A percentile compares a stretch with the other conserved stretches of the same genome.
These are phyloP conservation scores for Ctenicera cuprea DNA, from an alignment of 2,888 invertebrate species.

Conservation along the genomic window DNA sequence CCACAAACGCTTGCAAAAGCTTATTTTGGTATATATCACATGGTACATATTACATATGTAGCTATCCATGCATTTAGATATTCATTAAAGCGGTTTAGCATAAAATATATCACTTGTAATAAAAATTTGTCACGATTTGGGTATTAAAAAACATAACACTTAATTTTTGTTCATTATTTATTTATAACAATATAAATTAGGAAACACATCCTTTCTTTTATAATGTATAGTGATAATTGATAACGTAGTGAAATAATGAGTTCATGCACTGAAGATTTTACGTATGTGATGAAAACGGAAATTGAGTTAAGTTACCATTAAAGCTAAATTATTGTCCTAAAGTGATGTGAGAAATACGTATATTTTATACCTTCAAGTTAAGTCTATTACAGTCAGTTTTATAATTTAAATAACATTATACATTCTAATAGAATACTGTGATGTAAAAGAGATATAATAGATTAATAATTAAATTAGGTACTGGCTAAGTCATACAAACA, in stretches of 20 bases:
- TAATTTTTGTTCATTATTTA: constrained; percentile 40
- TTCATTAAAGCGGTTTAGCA: too few species aligned
- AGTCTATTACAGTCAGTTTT: constrained; percentile 56
- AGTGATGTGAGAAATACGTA: constrained; percentile 39
- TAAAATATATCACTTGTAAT: too few species aligned
- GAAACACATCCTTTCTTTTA: constrained; percentile 56
- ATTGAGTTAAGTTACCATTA: constrained; percentile 27
- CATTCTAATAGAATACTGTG: constrained; percentile 66
- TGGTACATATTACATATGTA: too few species aligned
- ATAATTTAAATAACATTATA: constrained; percentile 58
- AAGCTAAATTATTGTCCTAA: constrained; percentile 40
- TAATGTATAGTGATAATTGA: constrained; percentile 49
- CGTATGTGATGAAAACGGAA: constrained; percentile 40
- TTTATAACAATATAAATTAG: constrained; percentile 59
- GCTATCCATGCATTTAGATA: too few species aligned
- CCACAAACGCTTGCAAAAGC: too few species aligned
- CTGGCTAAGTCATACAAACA: constrained; percentile 66
- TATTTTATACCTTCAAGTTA: constrained; percentile 29
- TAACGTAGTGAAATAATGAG: constrained; percentile 46
- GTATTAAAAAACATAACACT: neutral
- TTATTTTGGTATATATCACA: too few species aligned
- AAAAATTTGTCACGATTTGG: too few species aligned
- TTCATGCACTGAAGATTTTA: constrained; percentile 34
- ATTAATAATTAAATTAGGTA: constrained; percentile 66
- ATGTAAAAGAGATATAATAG: constrained; percentile 64